These are phyloP conservation scores for Chaenogobius annularis DNA, from an alignment of 2,113 vertebrate species.

Conservation along the genomic window DNA sequence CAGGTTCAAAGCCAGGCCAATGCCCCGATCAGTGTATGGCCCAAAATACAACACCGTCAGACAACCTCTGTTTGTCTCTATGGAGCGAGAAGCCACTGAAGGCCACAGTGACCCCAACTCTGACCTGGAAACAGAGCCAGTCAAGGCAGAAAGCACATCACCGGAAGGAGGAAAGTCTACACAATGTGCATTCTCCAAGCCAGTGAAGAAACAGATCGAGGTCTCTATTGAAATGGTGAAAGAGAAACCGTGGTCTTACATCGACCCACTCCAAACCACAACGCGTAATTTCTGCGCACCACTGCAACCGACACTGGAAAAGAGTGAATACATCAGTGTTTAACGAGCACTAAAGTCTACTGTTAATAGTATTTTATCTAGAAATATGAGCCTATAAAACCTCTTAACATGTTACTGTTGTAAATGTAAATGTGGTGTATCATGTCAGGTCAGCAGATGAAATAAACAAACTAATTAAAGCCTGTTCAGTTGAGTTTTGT, in stretches of 20 bases:
- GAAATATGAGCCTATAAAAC: background rate
- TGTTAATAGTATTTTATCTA: background rate
- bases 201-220: conserved; percentile 60
- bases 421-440: background rate
- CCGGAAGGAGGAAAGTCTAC: conserved; percentile 9
- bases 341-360: background rate
- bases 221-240: conserved; percentile 75
- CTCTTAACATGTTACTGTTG: background rate
- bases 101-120: conserved; percentile 31
- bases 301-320: conserved; percentile 19
- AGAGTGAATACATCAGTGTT: conserved; percentile 37
- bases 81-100: conserved; percentile 44
- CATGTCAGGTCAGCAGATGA: background rate
- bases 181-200: conserved; percentile 59
- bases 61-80: conserved; percentile 37
- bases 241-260: conserved; percentile 73
- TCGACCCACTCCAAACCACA: conserved; percentile 54
- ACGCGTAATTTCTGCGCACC: conserved; percentile 10
- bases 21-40: conserved; percentile 81
- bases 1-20: conserved; percentile 83
- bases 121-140: conserved; percentile 22
- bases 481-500: background rate
- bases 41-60: conserved; percentile 28
- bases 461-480: background rate
- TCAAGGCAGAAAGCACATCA: background rate